Evolutionary conservation across 1,140 invertebrate genomes (phyloP).

Genomic region (Panagrolaimus sp.): DNA sequence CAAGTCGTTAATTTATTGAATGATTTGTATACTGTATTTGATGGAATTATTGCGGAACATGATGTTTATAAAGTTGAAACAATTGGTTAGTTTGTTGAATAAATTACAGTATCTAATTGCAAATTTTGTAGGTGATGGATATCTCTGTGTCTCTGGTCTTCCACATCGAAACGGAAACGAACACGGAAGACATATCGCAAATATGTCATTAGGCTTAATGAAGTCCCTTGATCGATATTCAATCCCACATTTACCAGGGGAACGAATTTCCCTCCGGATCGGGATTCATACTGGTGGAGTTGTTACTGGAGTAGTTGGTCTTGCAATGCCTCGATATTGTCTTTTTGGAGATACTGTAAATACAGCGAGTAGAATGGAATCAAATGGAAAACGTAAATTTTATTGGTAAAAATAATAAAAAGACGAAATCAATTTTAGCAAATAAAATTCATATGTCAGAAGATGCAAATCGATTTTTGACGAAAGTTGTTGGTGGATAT

Average conservation of each 20-base stretch:
- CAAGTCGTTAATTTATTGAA: slow-evolving; percentile 90
- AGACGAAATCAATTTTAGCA: slow-evolving; percentile 24
- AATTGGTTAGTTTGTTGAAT: slow-evolving; percentile 49
- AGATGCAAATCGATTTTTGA: slow-evolving; percentile 32
- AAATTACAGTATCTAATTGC: not conserved
- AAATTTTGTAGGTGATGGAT: slow-evolving; percentile 27
- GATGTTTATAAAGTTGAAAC: slow-evolving; percentile 80
- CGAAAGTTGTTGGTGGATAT: slow-evolving; percentile 36
- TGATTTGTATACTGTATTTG: slow-evolving; percentile 87
- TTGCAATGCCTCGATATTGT: slow-evolving; percentile 58
- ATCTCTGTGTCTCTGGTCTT: slow-evolving; percentile 65
- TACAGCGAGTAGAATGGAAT: slow-evolving; percentile 82
- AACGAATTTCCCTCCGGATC: slow-evolving; percentile 64
- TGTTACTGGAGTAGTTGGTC: slow-evolving; percentile 53
- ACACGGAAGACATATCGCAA: slow-evolving; percentile 80
- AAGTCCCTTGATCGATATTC: slow-evolving; percentile 42
- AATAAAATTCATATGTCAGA: slow-evolving; percentile 40
- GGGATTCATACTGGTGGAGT: slow-evolving; percentile 70
- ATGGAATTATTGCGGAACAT: slow-evolving; percentile 83
- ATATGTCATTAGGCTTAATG: slow-evolving; percentile 4
- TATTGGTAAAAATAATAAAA: not conserved
- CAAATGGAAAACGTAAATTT: slow-evolving; percentile 48
- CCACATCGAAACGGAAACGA: slow-evolving; percentile 78
- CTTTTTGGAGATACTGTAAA: slow-evolving; percentile 85
- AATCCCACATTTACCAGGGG: slow-evolving; percentile 26